Conservation (phyloP, 2,113 vertebrate genomes). For the Neoarius graeffei region DNA sequence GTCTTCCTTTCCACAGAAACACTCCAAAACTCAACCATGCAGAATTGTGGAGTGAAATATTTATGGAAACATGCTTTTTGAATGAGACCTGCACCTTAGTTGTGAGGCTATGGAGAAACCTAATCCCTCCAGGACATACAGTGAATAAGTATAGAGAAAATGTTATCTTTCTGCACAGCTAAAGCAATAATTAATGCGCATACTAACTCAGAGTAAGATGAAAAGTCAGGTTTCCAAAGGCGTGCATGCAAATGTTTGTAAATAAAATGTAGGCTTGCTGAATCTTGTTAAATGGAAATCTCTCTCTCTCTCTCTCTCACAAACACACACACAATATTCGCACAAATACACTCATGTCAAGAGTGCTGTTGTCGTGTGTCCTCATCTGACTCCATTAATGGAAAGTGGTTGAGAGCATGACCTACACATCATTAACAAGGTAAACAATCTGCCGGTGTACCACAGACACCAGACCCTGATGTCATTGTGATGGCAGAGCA, state of each 20-base stretch:
- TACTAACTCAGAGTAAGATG: neutral
- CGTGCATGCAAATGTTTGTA: neutral
- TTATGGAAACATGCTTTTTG: slow-evolving; percentile 12
- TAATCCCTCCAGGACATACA: slow-evolving; percentile 35
- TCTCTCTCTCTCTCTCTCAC: neutral
- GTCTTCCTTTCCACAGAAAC: neutral
- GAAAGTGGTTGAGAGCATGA: slow-evolving; percentile 29
- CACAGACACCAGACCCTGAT: slow-evolving; percentile 33
- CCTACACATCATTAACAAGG: slow-evolving; percentile 48
- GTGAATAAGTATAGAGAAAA: slow-evolving; percentile 3
- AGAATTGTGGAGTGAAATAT: slow-evolving; percentile 37
- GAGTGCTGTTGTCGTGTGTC: neutral
- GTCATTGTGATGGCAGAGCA: slow-evolving; percentile 22
- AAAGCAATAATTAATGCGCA: neutral
- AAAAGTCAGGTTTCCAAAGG: neutral
- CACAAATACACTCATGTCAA: slow-evolving; percentile 15
- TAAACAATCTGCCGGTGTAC: slow-evolving; percentile 44
- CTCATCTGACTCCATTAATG: slow-evolving; percentile 44
- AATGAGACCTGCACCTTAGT: neutral
- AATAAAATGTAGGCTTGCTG: neutral
- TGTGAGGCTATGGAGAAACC: neutral
- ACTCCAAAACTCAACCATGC: neutral
- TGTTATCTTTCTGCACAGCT: neutral
- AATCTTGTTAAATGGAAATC: neutral
- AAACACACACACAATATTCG: neutral